Conservation (phyloP, 2,113 vertebrate species). For the Hypocryptadius cinnamomeus region DNA sequence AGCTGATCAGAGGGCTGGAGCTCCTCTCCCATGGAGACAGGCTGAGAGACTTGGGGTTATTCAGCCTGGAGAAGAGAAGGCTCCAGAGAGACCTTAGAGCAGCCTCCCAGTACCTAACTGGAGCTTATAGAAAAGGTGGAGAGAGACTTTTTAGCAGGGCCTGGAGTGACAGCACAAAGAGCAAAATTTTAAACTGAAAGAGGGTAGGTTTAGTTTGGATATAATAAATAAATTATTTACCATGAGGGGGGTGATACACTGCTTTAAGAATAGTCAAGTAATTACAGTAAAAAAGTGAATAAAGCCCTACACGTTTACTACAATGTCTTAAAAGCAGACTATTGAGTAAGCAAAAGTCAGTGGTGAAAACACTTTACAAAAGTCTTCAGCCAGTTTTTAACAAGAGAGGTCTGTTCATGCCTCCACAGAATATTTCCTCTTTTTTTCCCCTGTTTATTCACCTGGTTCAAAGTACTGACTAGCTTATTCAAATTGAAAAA, state of each 20-base stretch:
- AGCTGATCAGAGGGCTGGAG: neutral
- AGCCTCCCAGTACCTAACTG: neutral
- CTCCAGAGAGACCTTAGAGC: neutral
- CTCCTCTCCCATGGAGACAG: neutral
- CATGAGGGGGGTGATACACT: neutral
- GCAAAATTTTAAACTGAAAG: neutral
- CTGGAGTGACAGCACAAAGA: neutral
- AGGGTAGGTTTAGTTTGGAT: neutral
- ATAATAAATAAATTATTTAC: neutral
- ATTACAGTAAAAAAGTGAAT: neutral
- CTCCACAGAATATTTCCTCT: neutral
- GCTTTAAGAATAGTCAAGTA: neutral
- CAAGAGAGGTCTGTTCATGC: neutral
- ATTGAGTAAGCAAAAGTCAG: neutral
- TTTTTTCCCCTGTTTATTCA: slow-evolving; percentile 6
- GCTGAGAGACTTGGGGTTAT: neutral
- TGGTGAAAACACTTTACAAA: neutral
- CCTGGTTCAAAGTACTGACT: slow-evolving; percentile 9
- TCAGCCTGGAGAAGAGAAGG: neutral
- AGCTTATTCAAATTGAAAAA: neutral
- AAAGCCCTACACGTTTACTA: neutral
- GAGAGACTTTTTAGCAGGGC: neutral
- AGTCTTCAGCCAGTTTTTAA: neutral
- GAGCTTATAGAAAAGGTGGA: neutral
- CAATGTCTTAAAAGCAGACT: neutral